Evolutionary conservation across 2,888 invertebrate genomes (phyloP).

Genomic region (Anticlea derivata): DNA sequence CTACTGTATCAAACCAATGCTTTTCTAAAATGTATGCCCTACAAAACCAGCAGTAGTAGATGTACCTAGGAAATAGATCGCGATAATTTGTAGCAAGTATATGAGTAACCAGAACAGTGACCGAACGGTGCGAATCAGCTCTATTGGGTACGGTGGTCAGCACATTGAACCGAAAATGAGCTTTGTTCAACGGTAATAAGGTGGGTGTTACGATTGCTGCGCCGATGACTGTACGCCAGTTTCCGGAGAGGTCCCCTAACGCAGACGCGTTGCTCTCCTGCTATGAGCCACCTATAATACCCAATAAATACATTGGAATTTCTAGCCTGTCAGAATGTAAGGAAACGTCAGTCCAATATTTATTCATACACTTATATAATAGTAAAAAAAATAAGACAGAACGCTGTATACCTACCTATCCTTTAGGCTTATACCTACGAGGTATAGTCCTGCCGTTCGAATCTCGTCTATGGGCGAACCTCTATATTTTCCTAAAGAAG

Average conservation of each 20-base stretch:
- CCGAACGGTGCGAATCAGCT: constrained; percentile 74
- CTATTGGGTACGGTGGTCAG: constrained; percentile 63
- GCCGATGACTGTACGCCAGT: constrained; percentile 48
- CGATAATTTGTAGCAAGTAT: constrained; percentile 37
- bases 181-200: constrained; percentile 28
- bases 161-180: constrained; percentile 19
- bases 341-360: not conserved
- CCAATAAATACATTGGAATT: constrained; percentile 31
- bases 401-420: too few relatives aligned
- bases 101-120: constrained; percentile 78
- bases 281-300: constrained; percentile 40
- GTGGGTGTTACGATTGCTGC: constrained; percentile 22
- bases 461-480: too few relatives aligned
- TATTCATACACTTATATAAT: too few relatives aligned
- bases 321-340: constrained; percentile 8
- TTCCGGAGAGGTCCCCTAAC: constrained; percentile 78
- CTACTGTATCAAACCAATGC: not conserved
- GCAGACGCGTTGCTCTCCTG: constrained; percentile 53
- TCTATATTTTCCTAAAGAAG: not conserved
- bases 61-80: constrained; percentile 38
- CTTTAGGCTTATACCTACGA: too few relatives aligned
- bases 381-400: too few relatives aligned
- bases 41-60: constrained; percentile 12
- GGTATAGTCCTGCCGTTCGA: too few relatives aligned
- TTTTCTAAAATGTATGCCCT: not conserved